A percentile compares a stretch with the other conserved stretches of the same genome.
These are phyloP conservation scores for Rotaria macrura DNA, from an alignment of 2,888 invertebrate species.

Conservation along the genomic window DNA sequence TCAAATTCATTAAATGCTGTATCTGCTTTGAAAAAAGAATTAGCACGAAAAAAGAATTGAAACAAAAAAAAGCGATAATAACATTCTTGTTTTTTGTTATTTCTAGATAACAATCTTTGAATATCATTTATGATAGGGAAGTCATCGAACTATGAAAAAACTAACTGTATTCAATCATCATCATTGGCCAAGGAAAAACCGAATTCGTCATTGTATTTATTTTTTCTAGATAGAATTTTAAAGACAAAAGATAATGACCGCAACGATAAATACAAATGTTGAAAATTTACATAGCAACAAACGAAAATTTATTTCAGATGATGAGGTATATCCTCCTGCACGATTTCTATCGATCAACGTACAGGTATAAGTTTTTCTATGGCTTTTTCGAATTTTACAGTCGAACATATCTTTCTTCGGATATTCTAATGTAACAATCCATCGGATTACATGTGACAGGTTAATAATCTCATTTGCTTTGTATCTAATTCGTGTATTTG, in stretches of 20 bases:
- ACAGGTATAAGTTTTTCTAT: background rate
- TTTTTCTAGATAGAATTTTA: background rate
- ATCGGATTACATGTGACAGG: background rate
- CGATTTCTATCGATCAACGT: background rate
- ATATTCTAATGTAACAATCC: background rate
- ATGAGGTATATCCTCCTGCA: background rate
- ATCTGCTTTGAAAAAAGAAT: background rate
- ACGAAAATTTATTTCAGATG: conserved; percentile 21
- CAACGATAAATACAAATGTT: background rate
- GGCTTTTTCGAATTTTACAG: background rate
- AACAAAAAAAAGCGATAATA: background rate
- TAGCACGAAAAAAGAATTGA: background rate
- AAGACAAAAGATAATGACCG: background rate
- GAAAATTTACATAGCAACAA: background rate
- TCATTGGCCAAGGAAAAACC: too few species aligned
- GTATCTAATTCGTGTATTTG: too few species aligned
- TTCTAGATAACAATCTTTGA: background rate
- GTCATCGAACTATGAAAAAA: too few species aligned
- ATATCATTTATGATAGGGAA: too few species aligned
- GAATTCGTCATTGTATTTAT: background rate
- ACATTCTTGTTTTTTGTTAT: background rate
- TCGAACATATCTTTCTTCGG: background rate
- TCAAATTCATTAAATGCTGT: conserved; percentile 17
- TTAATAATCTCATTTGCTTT: background rate
- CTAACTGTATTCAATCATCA: too few species aligned